Evolutionary conservation across 2,113 vertebrate species (phyloP), one percentile per base, ranked within the genome.

Genomic region (Eretmochelys imbricata): DNA sequence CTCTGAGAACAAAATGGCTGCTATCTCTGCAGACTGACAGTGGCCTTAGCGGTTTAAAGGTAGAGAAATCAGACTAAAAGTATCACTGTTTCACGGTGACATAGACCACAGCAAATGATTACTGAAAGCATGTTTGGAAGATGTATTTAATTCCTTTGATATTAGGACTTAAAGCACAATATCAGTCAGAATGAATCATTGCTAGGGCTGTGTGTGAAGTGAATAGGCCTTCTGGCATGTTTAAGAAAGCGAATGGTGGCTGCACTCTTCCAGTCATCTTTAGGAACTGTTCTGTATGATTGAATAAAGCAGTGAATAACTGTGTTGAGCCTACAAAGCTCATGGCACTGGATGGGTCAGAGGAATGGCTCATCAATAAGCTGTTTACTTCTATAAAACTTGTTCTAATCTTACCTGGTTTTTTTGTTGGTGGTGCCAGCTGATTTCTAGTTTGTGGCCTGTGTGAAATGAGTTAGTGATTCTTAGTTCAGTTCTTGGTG

Each of bases 181-280:
- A 20, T 20, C 35, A 38, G 65, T 5, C n/a, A 69, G 65, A 69
- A 20, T 9, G 17, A 20, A 82, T 84, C 12, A 10, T 35, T 69
- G 31, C 50, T 12, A 13, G 27, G 19, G 19, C 20, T 12, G 42
- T 82, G 69, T 20, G 54, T 80, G 35, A 80, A 88, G 91, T 17
- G 50, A 65, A 65, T 16, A 82, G 88, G 29, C 80, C 89, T 96
- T 85, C 88, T 89, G 95, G 94, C 89, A 95, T 95, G 89, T 89
- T 97, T 90, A 95, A 95, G 95, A 95, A 96, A 80, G 82, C 95
- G 93, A 95, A 95, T 83, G 46, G 85, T 88, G 49, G 93, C 55
- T 91, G 78, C 72, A 79, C 54, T 91, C 50, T 53, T 79, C 89
- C 84, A 38, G 50, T 93, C 69, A 29, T 59, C 57, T 59, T 59